These are phyloP conservation scores for Lophotis ruficrista DNA, from an alignment of 2,113 vertebrate genomes.

Conservation along the genomic window DNA sequence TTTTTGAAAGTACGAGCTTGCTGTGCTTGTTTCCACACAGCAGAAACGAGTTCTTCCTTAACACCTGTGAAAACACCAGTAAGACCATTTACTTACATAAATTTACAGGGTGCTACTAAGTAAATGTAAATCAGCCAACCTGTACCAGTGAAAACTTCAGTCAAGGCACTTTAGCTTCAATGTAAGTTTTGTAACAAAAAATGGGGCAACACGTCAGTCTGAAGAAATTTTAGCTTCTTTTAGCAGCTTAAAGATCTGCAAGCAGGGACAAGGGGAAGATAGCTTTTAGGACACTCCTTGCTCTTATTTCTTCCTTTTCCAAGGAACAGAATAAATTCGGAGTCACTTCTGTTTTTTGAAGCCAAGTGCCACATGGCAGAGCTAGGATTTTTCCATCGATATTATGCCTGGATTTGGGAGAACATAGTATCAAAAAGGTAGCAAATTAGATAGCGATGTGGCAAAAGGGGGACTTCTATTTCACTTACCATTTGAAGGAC, in stretches of 20 bases:
- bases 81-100: not conserved
- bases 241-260: not conserved
- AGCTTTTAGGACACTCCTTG: not conserved
- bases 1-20: not conserved
- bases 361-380: not conserved
- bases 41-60: not conserved
- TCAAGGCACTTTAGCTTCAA: not conserved
- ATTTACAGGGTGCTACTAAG: not conserved
- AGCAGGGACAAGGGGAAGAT: not conserved
- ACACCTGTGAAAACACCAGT: not conserved
- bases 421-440: not conserved
- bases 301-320: not conserved
- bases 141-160: not conserved
- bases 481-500: slow-evolving; percentile 88
- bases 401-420: not conserved
- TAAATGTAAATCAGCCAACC: not conserved
- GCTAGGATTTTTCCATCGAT: not conserved
- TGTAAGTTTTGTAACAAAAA: not conserved
- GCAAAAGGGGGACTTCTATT: not conserved
- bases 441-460: not conserved
- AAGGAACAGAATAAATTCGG: not conserved
- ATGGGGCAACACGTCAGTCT: not conserved
- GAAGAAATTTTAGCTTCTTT: not conserved
- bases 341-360: not conserved
- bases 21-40: not conserved